Evolutionary conservation across 2,113 vertebrate genomes (phyloP).

Genomic region (Tragelaphus imberbis): DNA sequence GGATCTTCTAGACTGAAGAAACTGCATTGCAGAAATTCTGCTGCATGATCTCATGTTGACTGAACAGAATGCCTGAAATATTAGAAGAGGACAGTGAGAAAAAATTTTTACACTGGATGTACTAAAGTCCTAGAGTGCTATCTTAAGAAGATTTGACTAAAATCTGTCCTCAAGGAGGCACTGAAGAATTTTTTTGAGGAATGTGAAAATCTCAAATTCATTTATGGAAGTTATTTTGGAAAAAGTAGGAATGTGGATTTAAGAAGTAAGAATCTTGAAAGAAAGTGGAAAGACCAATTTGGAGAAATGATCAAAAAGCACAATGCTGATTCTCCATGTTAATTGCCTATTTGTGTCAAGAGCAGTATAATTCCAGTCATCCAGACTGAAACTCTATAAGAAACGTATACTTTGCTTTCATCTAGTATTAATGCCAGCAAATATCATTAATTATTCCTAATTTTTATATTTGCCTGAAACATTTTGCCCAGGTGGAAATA

Average conservation of each 20-base stretch:
- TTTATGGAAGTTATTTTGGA: neutral
- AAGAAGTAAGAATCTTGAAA: neutral
- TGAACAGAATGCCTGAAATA: neutral
- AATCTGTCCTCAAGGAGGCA: neutral
- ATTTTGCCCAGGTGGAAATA: neutral
- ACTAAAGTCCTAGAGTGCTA: neutral
- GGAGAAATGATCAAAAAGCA: neutral
- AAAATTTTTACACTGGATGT: neutral
- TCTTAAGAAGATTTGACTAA: neutral
- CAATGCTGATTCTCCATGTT: neutral
- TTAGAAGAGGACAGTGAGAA: neutral
- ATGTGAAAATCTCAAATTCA: neutral
- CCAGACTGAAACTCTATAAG: neutral
- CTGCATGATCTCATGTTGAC: neutral
- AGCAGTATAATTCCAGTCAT: neutral
- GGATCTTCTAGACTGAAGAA: neutral
- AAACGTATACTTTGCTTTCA: neutral
- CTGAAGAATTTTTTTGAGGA: neutral
- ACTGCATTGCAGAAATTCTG: neutral
- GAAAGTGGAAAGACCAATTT: neutral
- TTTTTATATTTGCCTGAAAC: neutral
- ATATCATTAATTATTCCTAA: neutral
- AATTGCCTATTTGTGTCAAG: neutral
- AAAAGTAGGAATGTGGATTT: neutral
- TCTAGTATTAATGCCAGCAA: neutral